Base-by-base conservation (phyloP, 1,140 invertebrate species). In the Uloborus diversus region DNA sequence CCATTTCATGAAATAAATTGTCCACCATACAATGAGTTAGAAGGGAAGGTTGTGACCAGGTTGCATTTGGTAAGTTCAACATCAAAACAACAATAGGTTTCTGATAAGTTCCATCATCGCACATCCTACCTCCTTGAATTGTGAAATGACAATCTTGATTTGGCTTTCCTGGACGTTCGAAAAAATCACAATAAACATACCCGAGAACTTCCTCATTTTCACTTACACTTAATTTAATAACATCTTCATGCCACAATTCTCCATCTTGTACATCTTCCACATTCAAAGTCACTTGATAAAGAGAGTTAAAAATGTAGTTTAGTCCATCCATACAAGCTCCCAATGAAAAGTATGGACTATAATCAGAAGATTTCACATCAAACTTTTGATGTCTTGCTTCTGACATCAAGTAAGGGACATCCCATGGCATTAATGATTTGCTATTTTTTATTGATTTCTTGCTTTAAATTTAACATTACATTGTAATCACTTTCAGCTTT, bases 121-220 rank as follows among this genome's bases (percentile, higher is more conserved):
- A 85, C 76, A 89, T 84, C 87, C 94, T 93, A 25, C 97, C 97
- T 20, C 98, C 98, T 84, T 93, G 92, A 80, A 99, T 98, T 0
- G 97, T 99, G 87, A 98, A 99, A 87, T 99, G 98, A 85, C 98
- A 99, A 85, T 99, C 98, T 89, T 99, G 96, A 88, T 95, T 92
- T 30, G 94, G 92, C 87, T 99, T 99, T 5, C 92, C 92, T 37
- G 88, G 84, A 66, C 98, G 89, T 85, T 95, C 93, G 86, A 94
- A 99, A 85, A 99, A 93, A 88, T 99, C 98, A 88, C 97, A 98
- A 86, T 99, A 99, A 84, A 99, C 98, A 84, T 96, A 91, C 0
- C 98, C 98, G 7, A 99, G 87, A 23, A 93, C 85, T 84, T 96
- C 93, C 1, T 84, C 89, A 78, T 93, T 91, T 84, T 97, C 92